phyloP scores from a whole-genome alignment of 2,113 vertebrate genomes.

The Saguinus midas region DNA sequence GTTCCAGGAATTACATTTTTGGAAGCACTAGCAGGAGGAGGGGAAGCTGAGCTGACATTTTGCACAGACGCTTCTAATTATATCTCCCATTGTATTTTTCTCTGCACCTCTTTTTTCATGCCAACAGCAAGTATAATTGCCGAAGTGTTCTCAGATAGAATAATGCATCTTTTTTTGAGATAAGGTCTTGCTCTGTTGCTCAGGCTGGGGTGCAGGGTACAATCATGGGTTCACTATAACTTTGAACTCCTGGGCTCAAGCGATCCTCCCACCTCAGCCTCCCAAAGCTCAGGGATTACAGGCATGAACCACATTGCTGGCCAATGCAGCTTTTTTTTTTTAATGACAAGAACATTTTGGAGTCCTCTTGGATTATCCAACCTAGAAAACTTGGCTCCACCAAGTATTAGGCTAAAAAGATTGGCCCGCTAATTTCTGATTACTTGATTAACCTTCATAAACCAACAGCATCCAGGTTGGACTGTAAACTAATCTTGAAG shows the following conservation, averaged over 20 bases:
- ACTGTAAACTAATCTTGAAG: not conserved
- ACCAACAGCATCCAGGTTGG: not conserved
- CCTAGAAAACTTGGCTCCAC: not conserved
- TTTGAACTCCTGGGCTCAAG: too few relatives aligned
- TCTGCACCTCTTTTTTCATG: not conserved
- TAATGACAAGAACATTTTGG: not conserved
- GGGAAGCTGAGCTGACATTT: not conserved
- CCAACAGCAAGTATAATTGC: not conserved
- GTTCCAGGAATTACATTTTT: fast-evolving
- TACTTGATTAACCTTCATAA: not conserved
- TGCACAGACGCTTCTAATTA: fast-evolving
- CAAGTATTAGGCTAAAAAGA: not conserved
- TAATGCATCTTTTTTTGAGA: too few relatives aligned
- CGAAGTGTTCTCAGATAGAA: not conserved
- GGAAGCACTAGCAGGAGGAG: fast-evolving
- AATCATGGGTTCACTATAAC: too few relatives aligned
- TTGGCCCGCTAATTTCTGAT: not conserved
- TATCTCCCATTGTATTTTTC: not conserved
- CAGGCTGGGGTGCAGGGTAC: too few relatives aligned
- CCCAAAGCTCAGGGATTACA: too few relatives aligned
- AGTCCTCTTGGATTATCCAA: not conserved
- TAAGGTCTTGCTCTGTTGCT: too few relatives aligned
- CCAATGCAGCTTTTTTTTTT: too few relatives aligned
- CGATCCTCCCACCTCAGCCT: too few relatives aligned
- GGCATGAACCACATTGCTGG: too few relatives aligned